Conservation (phyloP, 2,888 invertebrate species). For the Drosophila incognita region DNA sequence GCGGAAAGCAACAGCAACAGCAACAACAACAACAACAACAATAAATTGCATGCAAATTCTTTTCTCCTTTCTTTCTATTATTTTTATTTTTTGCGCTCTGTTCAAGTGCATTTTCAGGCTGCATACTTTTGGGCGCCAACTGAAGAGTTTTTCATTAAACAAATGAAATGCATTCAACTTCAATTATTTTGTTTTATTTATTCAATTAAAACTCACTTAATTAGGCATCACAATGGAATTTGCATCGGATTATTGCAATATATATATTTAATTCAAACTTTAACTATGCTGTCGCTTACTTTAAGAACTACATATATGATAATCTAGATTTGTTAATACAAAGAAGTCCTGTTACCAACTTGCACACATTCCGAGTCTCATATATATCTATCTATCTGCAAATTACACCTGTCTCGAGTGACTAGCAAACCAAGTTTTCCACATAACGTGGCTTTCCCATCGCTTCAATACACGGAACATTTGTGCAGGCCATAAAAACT, state of each 20-base stretch:
- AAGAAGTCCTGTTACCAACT: not conserved
- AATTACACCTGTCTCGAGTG: not conserved
- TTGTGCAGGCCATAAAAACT: conserved; percentile 45
- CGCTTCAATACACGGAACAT: conserved; percentile 19
- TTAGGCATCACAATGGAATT: not conserved
- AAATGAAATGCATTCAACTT: conserved; percentile 17
- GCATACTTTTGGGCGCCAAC: conserved; percentile 41
- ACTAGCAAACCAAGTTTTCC: conserved; percentile 3
- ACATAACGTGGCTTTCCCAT: conserved; percentile 13
- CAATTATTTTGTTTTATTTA: not conserved
- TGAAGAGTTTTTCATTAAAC: conserved; percentile 20
- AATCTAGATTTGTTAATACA: not conserved
- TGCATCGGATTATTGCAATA: not conserved
- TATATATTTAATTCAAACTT: not conserved
- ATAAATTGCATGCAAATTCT: conserved; percentile 24
- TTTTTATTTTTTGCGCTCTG: not conserved
- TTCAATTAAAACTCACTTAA: not conserved
- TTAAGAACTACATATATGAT: not conserved
- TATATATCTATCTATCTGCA: not conserved
- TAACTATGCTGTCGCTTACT: not conserved
- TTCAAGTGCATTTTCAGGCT: conserved; percentile 26
- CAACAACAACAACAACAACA: not conserved
- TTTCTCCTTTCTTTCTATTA: not conserved
- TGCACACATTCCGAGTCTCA: not conserved
- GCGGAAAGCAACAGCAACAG: conserved; percentile 5